A percentile compares a stretch with the other conserved stretches of the same genome.
Evolutionary conservation across 2,797 vertebrate genomes (phyloP).

Genomic region (Scleropages formosus): DNA sequence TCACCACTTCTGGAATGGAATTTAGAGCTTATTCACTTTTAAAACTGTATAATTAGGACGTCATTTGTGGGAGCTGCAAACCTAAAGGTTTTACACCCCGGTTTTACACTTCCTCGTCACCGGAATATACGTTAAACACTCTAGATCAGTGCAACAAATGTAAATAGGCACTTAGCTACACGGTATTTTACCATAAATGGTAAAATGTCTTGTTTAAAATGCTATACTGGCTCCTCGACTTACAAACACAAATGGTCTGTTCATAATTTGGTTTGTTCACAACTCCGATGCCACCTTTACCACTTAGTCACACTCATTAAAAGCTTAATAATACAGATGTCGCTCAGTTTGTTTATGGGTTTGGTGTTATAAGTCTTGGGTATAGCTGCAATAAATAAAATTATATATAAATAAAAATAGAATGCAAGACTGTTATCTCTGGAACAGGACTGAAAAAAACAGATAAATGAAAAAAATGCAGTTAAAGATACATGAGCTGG

Average conservation of each 20-base stretch:
- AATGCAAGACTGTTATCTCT: no score
- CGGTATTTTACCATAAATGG: neutral
- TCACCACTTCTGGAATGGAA: neutral
- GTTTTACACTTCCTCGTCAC: neutral
- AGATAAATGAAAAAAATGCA: no score
- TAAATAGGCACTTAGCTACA: neutral
- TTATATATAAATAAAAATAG: no score
- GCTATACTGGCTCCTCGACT: neutral
- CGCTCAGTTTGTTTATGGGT: no score
- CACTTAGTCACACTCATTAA: neutral
- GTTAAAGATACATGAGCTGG: no score
- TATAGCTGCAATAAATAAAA: no score
- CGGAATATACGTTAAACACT: neutral
- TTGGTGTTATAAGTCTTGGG: no score
- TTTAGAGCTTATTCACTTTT: neutral
- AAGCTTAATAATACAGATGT: no score
- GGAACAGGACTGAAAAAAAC: no score
- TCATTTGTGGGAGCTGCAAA: neutral
- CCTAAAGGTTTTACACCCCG: neutral
- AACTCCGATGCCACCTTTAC: neutral
- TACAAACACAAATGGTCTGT: neutral
- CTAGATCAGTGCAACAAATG: neutral
- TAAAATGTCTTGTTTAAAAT: neutral
- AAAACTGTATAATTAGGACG: conserved; percentile 9
- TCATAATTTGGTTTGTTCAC: neutral